These are phyloP conservation scores for Bimastos eiseni DNA, from an alignment of 2,888 invertebrate species.

Conservation along the genomic window DNA sequence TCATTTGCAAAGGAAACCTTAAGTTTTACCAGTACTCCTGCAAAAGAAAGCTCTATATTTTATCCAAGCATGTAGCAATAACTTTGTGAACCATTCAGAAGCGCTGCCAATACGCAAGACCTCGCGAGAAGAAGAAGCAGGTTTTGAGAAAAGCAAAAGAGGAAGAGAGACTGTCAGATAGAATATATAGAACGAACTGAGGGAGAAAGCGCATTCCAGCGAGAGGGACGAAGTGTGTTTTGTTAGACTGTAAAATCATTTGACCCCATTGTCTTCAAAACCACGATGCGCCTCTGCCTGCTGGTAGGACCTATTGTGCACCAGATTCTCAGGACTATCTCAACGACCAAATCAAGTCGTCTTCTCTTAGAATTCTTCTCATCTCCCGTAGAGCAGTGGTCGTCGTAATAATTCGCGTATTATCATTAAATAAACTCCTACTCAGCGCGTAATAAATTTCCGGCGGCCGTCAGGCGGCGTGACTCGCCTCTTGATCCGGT, in stretches of 20 bases:
- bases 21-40: too few species aligned
- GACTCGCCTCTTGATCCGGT: not conserved
- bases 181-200: too few species aligned
- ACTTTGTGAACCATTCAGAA: too few species aligned
- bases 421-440: constrained; percentile 9
- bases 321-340: not conserved
- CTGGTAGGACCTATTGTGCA: not conserved
- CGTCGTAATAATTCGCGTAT: not conserved
- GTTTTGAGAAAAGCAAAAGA: too few species aligned
- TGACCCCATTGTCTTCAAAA: not conserved
- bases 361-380: not conserved
- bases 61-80: too few species aligned
- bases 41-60: too few species aligned
- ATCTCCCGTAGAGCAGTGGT: not conserved
- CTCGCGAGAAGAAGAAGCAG: too few species aligned
- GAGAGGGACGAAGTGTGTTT: too few species aligned
- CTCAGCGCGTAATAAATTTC: not conserved
- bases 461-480: not conserved
- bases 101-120: too few species aligned
- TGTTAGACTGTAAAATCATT: not conserved
- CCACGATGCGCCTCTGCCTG: not conserved
- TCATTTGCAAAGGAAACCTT: too few species aligned
- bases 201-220: too few species aligned
- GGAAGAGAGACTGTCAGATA: too few species aligned
- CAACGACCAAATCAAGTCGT: not conserved